Evolutionary conservation across 1,140 invertebrate species (phyloP).

Genomic region (Drosophila nigromelanica): DNA sequence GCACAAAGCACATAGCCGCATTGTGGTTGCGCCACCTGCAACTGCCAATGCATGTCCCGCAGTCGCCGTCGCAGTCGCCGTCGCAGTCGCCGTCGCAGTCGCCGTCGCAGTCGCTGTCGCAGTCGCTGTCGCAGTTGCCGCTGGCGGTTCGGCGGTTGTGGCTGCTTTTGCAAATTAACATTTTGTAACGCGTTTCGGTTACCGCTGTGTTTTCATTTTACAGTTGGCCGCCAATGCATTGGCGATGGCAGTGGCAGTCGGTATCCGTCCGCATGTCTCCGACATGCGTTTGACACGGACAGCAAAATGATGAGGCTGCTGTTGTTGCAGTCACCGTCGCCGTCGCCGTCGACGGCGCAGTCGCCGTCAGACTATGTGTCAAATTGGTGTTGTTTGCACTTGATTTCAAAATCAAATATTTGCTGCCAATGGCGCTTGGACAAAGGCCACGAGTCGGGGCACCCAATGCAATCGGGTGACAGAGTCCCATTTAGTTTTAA

Average conservation of each 20-base stretch:
- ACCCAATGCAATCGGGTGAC: neutral
- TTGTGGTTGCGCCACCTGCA: constrained; percentile 23
- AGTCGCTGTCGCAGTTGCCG: constrained; percentile 15
- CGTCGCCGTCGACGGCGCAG: neutral
- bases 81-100: constrained; percentile 9
- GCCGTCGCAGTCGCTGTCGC: constrained; percentile 7
- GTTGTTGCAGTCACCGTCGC: neutral
- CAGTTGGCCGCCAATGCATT: constrained; percentile 34
- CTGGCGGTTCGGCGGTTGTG: constrained; percentile 22
- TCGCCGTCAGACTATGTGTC: constrained; percentile 33
- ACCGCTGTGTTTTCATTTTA: constrained; percentile 66
- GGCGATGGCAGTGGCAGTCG: constrained; percentile 1
- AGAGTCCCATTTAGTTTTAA: constrained; percentile 13
- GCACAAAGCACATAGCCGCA: constrained; percentile 47
- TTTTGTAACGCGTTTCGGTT: constrained; percentile 73
- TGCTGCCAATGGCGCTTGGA: constrained; percentile 21
- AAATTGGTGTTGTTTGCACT: constrained; percentile 74
- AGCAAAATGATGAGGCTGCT: neutral
- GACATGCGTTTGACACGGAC: constrained; percentile 61
- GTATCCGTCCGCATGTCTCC: constrained; percentile 33
- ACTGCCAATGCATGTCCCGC: constrained; percentile 24
- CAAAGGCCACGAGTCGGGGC: neutral
- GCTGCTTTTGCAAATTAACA: constrained; percentile 72
- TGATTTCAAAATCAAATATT: constrained; percentile 80
- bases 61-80: constrained; percentile 17